These are phyloP conservation scores for Indri indri DNA, from an alignment of 2,113 vertebrate species.

Conservation along the genomic window DNA sequence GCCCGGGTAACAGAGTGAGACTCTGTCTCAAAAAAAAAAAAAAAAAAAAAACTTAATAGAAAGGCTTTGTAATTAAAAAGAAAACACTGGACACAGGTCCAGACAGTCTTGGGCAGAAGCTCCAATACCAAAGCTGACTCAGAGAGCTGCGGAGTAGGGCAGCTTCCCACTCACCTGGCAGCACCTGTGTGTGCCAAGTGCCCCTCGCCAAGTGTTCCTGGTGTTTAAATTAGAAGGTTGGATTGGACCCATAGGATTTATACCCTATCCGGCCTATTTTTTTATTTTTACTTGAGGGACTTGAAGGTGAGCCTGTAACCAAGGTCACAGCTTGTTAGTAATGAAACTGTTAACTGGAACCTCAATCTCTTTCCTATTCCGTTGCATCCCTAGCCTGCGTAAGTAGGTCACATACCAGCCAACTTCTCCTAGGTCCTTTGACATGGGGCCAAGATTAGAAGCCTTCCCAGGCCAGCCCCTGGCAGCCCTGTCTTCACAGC, in stretches of 20 bases:
- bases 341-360: neutral
- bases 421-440: neutral
- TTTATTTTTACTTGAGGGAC: neutral
- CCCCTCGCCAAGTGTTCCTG: neutral
- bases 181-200: neutral
- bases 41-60: neutral
- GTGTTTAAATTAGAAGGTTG: constrained; percentile 10
- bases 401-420: neutral
- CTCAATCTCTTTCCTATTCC: neutral
- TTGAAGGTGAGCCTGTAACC: neutral
- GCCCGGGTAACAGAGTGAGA: no score
- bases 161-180: neutral
- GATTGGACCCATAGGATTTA: neutral
- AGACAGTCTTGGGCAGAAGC: neutral
- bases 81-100: neutral
- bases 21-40: no score
- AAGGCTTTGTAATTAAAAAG: neutral
- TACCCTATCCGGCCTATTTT: neutral
- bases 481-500: neutral
- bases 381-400: neutral
- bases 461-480: neutral
- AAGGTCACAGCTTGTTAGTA: neutral
- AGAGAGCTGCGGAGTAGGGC: neutral
- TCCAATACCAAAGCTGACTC: neutral
- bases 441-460: neutral